A percentile compares a stretch with the other conserved stretches of the same genome.
phyloP scores from a whole-genome alignment of 64 coral and sea anemone genomes.

The Porites australiensis region DNA sequence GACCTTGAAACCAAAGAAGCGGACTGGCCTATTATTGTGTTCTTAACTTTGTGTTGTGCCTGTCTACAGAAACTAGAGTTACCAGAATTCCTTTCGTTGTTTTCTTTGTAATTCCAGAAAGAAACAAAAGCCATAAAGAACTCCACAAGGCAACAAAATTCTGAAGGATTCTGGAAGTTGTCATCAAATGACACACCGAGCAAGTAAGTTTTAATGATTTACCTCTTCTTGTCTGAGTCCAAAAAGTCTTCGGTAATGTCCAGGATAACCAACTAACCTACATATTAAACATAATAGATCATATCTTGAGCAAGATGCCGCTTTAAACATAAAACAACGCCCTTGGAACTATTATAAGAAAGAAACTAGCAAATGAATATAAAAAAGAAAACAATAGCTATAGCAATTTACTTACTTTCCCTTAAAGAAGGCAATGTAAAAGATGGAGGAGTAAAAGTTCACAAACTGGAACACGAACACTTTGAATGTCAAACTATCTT shows the following conservation, averaged over 20 bases:
- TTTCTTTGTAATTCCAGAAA: too few relatives aligned
- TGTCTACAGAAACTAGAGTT: too few relatives aligned
- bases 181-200: too few relatives aligned
- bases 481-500: slow-evolving; percentile 98
- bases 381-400: background rate
- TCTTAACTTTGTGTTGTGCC: too few relatives aligned
- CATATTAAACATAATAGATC: background rate
- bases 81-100: too few relatives aligned
- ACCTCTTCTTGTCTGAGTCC: slow-evolving; percentile 98
- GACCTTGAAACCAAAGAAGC: background rate
- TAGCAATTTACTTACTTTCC: slow-evolving; percentile 86
- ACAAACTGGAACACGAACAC: slow-evolving; percentile 97
- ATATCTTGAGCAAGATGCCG: too few relatives aligned
- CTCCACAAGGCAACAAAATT: too few relatives aligned
- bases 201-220: background rate
- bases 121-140: too few relatives aligned
- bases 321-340: too few relatives aligned
- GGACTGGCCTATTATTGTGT: too few relatives aligned
- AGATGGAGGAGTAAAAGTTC: slow-evolving; percentile 98
- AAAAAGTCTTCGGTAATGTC: slow-evolving; percentile 94
- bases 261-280: slow-evolving; percentile 94
- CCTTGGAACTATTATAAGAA: too few relatives aligned
- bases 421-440: slow-evolving; percentile 99
- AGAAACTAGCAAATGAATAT: background rate
- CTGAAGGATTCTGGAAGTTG: too few relatives aligned